phyloP scores from a whole-genome alignment of 2,797 vertebrate genomes.

The Liparis tanakae region DNA sequence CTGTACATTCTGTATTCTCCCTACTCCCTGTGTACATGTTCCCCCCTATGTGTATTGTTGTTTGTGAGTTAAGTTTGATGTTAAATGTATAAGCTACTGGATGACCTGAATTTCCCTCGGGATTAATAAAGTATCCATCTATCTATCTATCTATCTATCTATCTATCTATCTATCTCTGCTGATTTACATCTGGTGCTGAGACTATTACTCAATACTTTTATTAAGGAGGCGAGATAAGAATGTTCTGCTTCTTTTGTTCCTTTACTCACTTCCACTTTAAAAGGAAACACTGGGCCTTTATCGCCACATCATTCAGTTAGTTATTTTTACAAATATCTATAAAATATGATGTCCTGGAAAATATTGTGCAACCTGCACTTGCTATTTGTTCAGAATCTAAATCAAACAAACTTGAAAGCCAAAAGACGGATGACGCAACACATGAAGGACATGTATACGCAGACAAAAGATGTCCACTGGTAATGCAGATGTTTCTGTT shows the following conservation, averaged over 20 bases:
- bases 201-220: background rate
- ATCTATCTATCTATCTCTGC: no score
- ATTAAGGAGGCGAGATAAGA: background rate
- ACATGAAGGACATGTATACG: background rate
- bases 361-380: background rate
- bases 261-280: background rate
- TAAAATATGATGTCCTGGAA: background rate
- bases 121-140: no score
- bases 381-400: background rate
- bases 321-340: background rate
- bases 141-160: no score
- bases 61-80: no score
- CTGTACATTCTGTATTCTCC: no score
- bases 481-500: conserved; percentile 15
- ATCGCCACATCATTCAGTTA: background rate
- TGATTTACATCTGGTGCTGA: background rate
- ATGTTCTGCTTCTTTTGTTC: background rate
- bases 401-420: background rate
- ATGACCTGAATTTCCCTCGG: no score
- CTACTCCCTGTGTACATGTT: no score
- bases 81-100: no score
- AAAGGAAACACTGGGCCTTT: background rate
- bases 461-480: background rate
- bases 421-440: background rate
- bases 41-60: no score